These are phyloP conservation scores for Drosophila pseudoananassae DNA, from an alignment of 1,140 invertebrate species.

Conservation along the genomic window DNA sequence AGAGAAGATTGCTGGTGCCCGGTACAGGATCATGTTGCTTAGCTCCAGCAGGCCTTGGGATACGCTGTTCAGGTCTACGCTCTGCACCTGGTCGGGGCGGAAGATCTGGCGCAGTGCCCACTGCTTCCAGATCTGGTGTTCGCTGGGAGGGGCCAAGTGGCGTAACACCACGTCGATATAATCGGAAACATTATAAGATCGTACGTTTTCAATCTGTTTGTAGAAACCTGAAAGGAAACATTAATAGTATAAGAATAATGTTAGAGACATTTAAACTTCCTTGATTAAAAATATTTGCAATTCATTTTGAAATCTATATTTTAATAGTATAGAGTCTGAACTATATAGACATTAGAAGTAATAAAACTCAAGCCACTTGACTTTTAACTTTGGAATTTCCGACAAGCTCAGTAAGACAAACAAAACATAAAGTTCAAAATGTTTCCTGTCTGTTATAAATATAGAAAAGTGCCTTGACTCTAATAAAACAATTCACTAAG, in stretches of 20 bases:
- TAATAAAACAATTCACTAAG: neutral
- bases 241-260: too few species aligned
- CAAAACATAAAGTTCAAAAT: neutral
- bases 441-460: constrained; percentile 1
- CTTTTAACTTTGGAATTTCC: neutral
- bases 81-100: constrained; percentile 36
- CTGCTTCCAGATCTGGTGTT: constrained; percentile 68
- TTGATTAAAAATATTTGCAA: too few species aligned
- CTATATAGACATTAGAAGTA: neutral
- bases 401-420: neutral
- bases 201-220: constrained; percentile 48
- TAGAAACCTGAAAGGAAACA: constrained; percentile 56
- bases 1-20: constrained; percentile 63
- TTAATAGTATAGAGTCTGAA: too few species aligned
- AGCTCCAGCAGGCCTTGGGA: constrained; percentile 66
- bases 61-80: constrained; percentile 26
- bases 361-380: neutral
- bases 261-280: too few species aligned
- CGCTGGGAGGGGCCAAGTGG: constrained; percentile 56
- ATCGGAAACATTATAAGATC: constrained; percentile 68
- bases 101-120: constrained; percentile 71
- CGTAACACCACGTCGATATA: constrained; percentile 72
- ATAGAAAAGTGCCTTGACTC: constrained; percentile 11
- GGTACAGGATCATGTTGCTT: constrained; percentile 72
- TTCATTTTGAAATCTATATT: too few species aligned